Evolutionary conservation across 1,140 invertebrate species (phyloP), one percentile per base, ranked within the genome.

Genomic region (Campodea augens): DNA sequence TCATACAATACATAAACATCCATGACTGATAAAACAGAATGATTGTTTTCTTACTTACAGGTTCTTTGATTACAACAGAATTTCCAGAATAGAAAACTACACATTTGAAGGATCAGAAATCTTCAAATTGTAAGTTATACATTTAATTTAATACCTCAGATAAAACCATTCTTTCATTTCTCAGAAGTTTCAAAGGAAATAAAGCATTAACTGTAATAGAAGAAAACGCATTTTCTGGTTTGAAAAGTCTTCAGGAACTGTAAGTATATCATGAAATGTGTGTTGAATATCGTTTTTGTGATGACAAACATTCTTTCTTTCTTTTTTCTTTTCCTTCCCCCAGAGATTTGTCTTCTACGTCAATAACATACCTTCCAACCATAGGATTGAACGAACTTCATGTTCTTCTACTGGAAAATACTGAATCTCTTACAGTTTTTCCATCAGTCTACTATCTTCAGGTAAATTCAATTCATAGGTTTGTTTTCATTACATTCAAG

Each of bases 371-470:
- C 10, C 62, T 90, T 18, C 85, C 86, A 1, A 75, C 75, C 0
- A 63, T 62, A 15, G 85, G 84, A 4, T 61, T 91, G 10, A 66
- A 76, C 38, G 69, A 71, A 27, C 56, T 91, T 15, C 74, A 84
- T 58, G 65, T 69, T 36, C 66, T 91, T 18, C 67, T 70, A 32
- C 68, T 91, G 49, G 67, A 75, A 53, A 71, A 77, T 45, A 82
- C 81, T 0, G 70, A 71, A 12, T 69, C 74, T 0, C 59, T 91
- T 42, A 80, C 78, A 57, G 73, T 75, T 38, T 81, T 91, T 55
- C 85, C 85, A 2, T 84, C 82, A 15, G 77, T 90, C 44, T 78
- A 84, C 54, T 72, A 80, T 55, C 81, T 87, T 53, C 61, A 68
- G 60, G 77, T 78, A 59, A 64, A 60, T 56, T 12, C 15, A 21